These are phyloP conservation scores for Phaethornis superciliosus DNA, from an alignment of 2,113 vertebrate species.

Conservation along the genomic window DNA sequence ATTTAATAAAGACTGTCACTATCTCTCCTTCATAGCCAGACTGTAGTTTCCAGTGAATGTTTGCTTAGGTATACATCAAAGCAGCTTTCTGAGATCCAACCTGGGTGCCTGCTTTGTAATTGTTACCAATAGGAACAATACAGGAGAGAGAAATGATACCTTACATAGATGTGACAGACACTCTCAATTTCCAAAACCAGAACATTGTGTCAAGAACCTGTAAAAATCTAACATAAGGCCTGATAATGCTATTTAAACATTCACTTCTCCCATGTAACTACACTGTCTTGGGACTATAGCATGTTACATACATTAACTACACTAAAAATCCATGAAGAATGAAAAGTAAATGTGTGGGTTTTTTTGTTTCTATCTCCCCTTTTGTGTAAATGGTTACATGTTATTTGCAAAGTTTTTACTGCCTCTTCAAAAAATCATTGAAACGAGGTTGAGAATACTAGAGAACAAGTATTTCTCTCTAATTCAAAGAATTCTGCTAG, in stretches of 20 bases:
- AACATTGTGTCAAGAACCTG: background rate
- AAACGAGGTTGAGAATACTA: background rate
- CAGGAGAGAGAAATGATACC: background rate
- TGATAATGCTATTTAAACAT: background rate
- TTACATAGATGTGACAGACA: fast-evolving
- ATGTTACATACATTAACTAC: background rate
- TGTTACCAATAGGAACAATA: fast-evolving
- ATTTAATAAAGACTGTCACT: background rate
- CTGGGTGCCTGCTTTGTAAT: background rate
- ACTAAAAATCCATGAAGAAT: background rate
- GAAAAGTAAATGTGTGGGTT: background rate
- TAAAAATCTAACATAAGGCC: background rate
- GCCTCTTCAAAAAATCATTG: background rate
- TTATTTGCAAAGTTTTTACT: background rate
- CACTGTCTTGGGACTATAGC: background rate
- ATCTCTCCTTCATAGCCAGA: background rate
- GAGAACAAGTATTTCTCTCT: background rate
- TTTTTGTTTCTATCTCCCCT: background rate
- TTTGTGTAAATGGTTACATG: background rate
- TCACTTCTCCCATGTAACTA: background rate
- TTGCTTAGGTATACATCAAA: background rate
- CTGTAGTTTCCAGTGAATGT: background rate
- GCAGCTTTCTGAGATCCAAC: background rate
- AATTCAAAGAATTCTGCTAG: background rate
- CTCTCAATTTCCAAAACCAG: background rate